Evolutionary conservation across 2,888 invertebrate species (phyloP), one percentile per base, ranked within the genome.

Genomic region (Cosmopolites sordidus): DNA sequence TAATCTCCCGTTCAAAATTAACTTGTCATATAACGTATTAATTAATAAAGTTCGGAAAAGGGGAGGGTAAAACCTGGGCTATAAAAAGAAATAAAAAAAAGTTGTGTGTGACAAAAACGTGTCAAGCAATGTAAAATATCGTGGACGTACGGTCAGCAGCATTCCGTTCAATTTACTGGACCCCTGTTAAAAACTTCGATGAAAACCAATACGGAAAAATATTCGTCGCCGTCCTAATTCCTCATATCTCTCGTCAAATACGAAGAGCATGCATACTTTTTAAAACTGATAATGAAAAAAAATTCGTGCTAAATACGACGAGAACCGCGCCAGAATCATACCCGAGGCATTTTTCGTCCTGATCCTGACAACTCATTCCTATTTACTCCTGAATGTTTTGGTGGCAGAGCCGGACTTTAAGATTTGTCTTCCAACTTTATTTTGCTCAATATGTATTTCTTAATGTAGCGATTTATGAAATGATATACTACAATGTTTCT

Each of bases 261-360:
- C 54, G 17, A 43, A 48, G 38, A 51, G 54, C 58, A 58, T 58
- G 58, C 58, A 54, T 54, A 58, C 58, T 58, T 58, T 58, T 54
- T 54, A 44, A 54, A 58, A 54, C 49, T 54, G 54, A 51, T 58
- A 58, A 58, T 58, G 58, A 58, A 58, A 58, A n/a, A 33, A 56
- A 58, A 51, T 51, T 57, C 54, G 45, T 39, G 54, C 45, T 54
- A 54, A 52, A 58, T 48, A 58, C 48, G 54, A 37, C 38, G 43
- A 15, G 30, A 33, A 15, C 16, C 44, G 42, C 48, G 45, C 38
- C 39, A 27, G 49, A 46, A 45, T 51, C 42, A 41, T 12, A 48
- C 51, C 43, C 49, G 48, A 50, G 43, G 45, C 48, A 48, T 51
- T 55, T 33, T 56, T 40, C 51, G 33, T 51, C 58, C 54, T 54